These are phyloP conservation scores for Serripes groenlandicus DNA, from an alignment of 2,888 invertebrate genomes.

Conservation along the genomic window DNA sequence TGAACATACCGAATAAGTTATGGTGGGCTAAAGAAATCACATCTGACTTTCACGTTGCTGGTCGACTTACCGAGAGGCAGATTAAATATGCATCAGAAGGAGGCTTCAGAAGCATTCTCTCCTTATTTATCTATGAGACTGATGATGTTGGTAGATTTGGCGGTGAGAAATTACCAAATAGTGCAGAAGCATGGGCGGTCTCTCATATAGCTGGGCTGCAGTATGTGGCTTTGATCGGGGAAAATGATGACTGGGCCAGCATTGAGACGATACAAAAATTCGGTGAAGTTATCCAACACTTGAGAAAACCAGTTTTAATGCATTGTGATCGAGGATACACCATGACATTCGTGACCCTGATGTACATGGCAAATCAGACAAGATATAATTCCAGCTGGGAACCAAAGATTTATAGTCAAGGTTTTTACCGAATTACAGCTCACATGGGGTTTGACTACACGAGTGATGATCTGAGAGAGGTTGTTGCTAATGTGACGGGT, in stretches of 20 bases:
- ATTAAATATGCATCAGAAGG: slow-evolving; percentile 82
- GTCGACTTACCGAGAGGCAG: slow-evolving; percentile 77
- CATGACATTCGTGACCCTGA: slow-evolving; percentile 75
- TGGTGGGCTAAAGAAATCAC: slow-evolving; percentile 84
- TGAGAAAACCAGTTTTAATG: slow-evolving; percentile 70
- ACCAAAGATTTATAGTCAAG: slow-evolving; percentile 72
- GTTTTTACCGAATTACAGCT: slow-evolving; percentile 75
- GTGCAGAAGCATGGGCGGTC: slow-evolving; percentile 68
- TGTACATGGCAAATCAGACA: slow-evolving; percentile 77
- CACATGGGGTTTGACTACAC: slow-evolving; percentile 79
- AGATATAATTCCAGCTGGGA: slow-evolving; percentile 68
- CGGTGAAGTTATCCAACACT: slow-evolving; percentile 45
- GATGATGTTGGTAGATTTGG: slow-evolving; percentile 71
- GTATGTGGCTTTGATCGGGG: slow-evolving; percentile 72
- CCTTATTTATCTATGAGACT: slow-evolving; percentile 71
- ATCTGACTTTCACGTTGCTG: slow-evolving; percentile 77
- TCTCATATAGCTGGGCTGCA: slow-evolving; percentile 72
- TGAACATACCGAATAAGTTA: slow-evolving; percentile 74
- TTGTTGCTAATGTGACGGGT: slow-evolving; percentile 76
- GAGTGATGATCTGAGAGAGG: slow-evolving; percentile 67
- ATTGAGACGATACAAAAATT: slow-evolving; percentile 76
- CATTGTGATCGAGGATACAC: slow-evolving; percentile 75
- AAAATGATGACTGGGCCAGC: slow-evolving; percentile 75
- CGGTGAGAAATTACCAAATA: slow-evolving; percentile 74
- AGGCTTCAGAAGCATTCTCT: slow-evolving; percentile 80